Evolutionary conservation across 1,140 invertebrate genomes (phyloP), one percentile per base, ranked within the genome.

Genomic region (Spodoptera frugiperda): DNA sequence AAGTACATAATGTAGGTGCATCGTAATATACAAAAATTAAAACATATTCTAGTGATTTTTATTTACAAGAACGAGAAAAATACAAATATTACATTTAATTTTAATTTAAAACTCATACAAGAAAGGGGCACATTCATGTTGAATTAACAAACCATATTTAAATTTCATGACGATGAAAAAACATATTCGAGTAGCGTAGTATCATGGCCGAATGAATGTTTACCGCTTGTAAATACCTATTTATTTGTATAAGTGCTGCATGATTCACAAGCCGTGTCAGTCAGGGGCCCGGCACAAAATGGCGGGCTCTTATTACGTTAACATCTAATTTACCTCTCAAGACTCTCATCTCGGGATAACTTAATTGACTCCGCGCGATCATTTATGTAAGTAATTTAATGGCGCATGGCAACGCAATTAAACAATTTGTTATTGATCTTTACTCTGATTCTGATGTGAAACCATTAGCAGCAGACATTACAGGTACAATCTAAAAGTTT

Each of bases 281-380:
- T 72, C 30, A 39, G 6, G 15, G 51, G 44, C 21, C 25, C 74
- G 14, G 48, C 65, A 65, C 61, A 73, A 77, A 68, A 76, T 46
- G 21, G 49, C 73, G 33, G 53, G 17, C 71, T 67, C 63, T 77
- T 75, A 85, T 83, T 85, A 67, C 79, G 77, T 83, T 85, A 81
- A 53, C 70, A 57, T 76, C 78, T 83, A 79, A 83, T 85, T 83
- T 67, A 73, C 75, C 77, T 70, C 77, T 82, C 65, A 70, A 76
- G 55, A 76, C 83, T 82, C 80, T 79, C 82, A 83, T 83, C 81
- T 76, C 25, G 65, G 51, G 72, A 77, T 80, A 78, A 78, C 65
- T 77, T 74, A 82, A 84, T 84, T 84, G 74, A 72, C 77, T 78
- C 57, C 10, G 55, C 33, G 44, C 19, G 48, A 74, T 84, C 74